Percentiles rank a stretch among this genome's conserved stretches.
Evolutionary conservation across 2,888 invertebrate genomes (phyloP).

Genomic region (Troides helena): DNA sequence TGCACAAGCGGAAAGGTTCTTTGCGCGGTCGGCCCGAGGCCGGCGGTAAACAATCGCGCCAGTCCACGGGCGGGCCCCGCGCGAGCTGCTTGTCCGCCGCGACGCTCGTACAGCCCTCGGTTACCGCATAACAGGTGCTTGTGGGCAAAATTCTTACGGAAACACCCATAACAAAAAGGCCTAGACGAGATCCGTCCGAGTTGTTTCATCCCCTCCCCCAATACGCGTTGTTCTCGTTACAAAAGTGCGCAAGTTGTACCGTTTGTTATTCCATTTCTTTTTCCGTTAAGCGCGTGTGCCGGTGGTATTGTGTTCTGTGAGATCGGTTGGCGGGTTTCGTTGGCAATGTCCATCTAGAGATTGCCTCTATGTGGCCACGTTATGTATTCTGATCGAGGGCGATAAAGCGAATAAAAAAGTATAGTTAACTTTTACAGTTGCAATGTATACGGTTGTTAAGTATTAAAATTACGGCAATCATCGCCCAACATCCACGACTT

Average conservation of each 20-base stretch:
- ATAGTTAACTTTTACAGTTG: no score
- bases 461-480: no score
- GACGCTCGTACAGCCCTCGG: conserved; percentile 42
- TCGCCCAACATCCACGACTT: no score
- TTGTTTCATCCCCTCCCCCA: conserved; percentile 42
- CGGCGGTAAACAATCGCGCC: conserved; percentile 71
- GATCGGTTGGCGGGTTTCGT: conserved; percentile 48
- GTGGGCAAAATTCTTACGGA: conserved; percentile 24
- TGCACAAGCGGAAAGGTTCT: conserved; percentile 43
- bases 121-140: conserved; percentile 51
- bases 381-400: conserved; percentile 37
- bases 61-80: conserved; percentile 70
- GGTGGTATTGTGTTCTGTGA: conserved; percentile 60
- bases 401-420: conserved; percentile 25
- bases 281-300: conserved; percentile 57
- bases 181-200: conserved; percentile 60
- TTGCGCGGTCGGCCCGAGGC: conserved; percentile 54
- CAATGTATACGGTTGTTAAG: no score
- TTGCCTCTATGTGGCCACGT: conserved; percentile 34
- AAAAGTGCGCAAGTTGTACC: conserved; percentile 46
- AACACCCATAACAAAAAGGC: conserved; percentile 31
- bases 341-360: conserved; percentile 32
- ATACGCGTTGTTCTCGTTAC: conserved; percentile 6
- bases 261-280: conserved; percentile 47
- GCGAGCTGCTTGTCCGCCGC: conserved; percentile 50